Conservation (phyloP, 2,113 vertebrate genomes). For the Eira barbara region DNA sequence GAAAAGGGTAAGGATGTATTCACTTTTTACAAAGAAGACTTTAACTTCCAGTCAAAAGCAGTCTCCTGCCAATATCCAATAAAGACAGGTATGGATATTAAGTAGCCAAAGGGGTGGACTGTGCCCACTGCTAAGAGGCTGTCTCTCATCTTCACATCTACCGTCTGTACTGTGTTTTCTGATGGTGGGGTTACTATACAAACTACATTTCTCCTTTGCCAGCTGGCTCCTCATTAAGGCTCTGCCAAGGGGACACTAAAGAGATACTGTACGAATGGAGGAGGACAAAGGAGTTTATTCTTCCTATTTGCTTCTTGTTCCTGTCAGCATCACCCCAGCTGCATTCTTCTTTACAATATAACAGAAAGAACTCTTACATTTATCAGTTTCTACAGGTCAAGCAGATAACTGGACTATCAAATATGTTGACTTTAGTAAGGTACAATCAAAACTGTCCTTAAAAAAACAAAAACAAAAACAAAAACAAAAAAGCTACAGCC, state of each 20-base stretch:
- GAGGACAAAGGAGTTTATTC: constrained; percentile 3
- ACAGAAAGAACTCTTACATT: not conserved
- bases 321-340: not conserved
- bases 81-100: not conserved
- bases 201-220: constrained; percentile 14
- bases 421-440: not conserved
- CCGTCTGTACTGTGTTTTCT: not conserved
- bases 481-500: not conserved
- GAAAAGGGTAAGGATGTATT: not conserved
- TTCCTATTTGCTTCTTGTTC: not conserved
- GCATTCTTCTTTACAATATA: not conserved
- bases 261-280: not conserved
- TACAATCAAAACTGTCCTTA: not conserved
- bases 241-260: not conserved
- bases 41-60: not conserved
- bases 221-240: not conserved
- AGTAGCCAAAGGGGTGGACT: not conserved
- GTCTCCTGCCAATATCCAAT: not conserved
- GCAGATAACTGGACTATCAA: not conserved
- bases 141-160: not conserved
- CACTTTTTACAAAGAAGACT: constrained; percentile 25
- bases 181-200: not conserved
- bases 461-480: not conserved
- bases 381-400: not conserved
- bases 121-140: not conserved